Base-by-base conservation (phyloP, 2,797 vertebrate species). In the Thalassophryne amazonica region DNA sequence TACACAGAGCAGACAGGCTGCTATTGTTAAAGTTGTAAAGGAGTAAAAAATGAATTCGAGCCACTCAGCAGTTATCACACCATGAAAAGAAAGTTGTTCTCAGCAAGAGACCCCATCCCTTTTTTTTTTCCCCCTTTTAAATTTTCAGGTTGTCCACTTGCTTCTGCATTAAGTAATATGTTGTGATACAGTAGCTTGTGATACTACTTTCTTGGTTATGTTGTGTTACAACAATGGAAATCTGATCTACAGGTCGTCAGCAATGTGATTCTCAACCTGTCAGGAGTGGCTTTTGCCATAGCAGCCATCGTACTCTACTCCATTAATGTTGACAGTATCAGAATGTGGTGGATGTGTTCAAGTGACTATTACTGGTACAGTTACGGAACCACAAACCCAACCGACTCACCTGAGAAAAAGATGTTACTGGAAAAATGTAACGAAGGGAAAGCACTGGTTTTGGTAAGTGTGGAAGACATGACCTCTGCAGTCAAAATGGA, bases 161-260 rank as follows among this genome's bases (percentile, higher is more conserved):
- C n/a, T n/a, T n/a, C n/a, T n/a, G n/a, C n/a, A n/a, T n/a, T n/a
- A n/a, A n/a, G n/a, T n/a, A n/a, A n/a, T n/a, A n/a, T n/a, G n/a
- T n/a, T n/a, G n/a, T n/a, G n/a, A n/a, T n/a, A n/a, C n/a, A n/a
- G n/a, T n/a, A n/a, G n/a, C n/a, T n/a, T n/a, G n/a, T n/a, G n/a
- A n/a, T n/a, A n/a, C n/a, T n/a, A n/a, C n/a, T n/a, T n/a, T n/a
- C n/a, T n/a, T n/a, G n/a, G n/a, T n/a, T n/a, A n/a, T n/a, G n/a
- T n/a, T n/a, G n/a, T n/a, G n/a, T n/a, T n/a, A n/a, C n/a, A n/a
- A n/a, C n/a, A n/a, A n/a, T n/a, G n/a, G n/a, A n/a, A n/a, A n/a
- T n/a, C n/a, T n/a, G n/a, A n/a, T n/a, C n/a, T n/a, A n/a, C n/a
- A 90, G 89, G 50, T 88, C 43, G 17, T 52, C 35, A 0, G 82